phyloP scores from a whole-genome alignment of 2,113 vertebrate species.

The Caranx ignobilis region DNA sequence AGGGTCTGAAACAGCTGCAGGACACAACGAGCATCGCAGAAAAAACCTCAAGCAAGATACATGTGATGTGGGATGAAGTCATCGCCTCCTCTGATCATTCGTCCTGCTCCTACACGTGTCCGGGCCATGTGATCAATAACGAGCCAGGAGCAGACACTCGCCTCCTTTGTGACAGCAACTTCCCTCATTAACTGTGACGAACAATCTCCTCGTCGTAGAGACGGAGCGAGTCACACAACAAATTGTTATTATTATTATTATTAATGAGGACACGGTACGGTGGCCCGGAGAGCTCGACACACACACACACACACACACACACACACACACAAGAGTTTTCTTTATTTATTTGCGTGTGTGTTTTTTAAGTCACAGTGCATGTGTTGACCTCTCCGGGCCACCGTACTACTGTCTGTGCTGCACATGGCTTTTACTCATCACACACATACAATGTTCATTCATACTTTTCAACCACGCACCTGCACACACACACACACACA shows the following conservation, averaged over 20 bases:
- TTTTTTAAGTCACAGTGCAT: no score
- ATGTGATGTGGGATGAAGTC: slow-evolving; percentile 83
- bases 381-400: no score
- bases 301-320: no score
- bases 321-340: no score
- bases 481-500: slow-evolving; percentile 6
- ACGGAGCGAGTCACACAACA: slow-evolving; percentile 1
- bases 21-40: slow-evolving; percentile 39
- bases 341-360: no score
- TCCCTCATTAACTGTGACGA: slow-evolving; percentile 32
- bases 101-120: slow-evolving; percentile 40
- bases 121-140: slow-evolving; percentile 81
- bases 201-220: slow-evolving; percentile 22
- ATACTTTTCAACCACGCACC: slow-evolving; percentile 2
- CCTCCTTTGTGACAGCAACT: slow-evolving; percentile 82
- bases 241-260: slow-evolving; percentile 51
- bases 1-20: slow-evolving; percentile 53
- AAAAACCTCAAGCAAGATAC: slow-evolving; percentile 84
- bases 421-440: slow-evolving; percentile 66
- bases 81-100: slow-evolving; percentile 77
- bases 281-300: no score
- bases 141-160: slow-evolving; percentile 87
- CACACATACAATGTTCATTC: slow-evolving; percentile 32
- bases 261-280: slow-evolving; percentile 70
- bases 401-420: slow-evolving; percentile 82